These are phyloP conservation scores for Muscicapa striata DNA, from an alignment of 2,797 vertebrate genomes.

Conservation along the genomic window DNA sequence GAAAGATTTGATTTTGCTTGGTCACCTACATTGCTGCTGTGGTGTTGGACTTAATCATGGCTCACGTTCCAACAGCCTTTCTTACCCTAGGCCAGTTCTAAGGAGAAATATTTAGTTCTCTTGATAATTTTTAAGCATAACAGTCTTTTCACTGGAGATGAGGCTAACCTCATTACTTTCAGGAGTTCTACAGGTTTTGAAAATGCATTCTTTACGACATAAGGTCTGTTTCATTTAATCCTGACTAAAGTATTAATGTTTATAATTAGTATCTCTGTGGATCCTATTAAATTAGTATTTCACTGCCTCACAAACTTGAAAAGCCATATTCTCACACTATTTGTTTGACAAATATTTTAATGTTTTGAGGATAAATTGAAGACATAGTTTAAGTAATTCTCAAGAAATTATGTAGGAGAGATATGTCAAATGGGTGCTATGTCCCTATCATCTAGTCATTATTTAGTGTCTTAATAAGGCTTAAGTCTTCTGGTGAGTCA, in stretches of 20 bases:
- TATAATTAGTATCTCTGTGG: not conserved
- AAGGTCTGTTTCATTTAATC: not conserved
- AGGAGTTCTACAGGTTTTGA: not conserved
- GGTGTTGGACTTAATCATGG: rapidly evolving
- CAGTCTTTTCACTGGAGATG: not conserved
- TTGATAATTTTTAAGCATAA: not conserved
- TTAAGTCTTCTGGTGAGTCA: not conserved
- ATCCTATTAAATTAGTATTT: not conserved
- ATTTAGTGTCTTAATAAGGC: not conserved
- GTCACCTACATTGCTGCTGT: not conserved
- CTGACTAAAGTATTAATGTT: not conserved
- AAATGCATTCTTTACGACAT: rapidly evolving
- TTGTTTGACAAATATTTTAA: not conserved
- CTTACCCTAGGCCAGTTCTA: not conserved
- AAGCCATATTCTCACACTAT: not conserved
- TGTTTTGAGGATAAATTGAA: not conserved
- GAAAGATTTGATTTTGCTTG: not conserved
- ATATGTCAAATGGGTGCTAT: not conserved
- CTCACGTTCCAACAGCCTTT: rapidly evolving
- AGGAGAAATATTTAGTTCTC: not conserved
- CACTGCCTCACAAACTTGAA: not conserved
- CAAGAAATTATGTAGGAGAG: not conserved
- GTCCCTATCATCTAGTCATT: not conserved
- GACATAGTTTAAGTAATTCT: not conserved
- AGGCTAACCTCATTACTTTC: not conserved